A percentile compares a stretch with the other conserved stretches of the same genome.
These are phyloP conservation scores for Cheilosia grossa DNA, from an alignment of 2,888 invertebrate genomes.

Conservation along the genomic window DNA sequence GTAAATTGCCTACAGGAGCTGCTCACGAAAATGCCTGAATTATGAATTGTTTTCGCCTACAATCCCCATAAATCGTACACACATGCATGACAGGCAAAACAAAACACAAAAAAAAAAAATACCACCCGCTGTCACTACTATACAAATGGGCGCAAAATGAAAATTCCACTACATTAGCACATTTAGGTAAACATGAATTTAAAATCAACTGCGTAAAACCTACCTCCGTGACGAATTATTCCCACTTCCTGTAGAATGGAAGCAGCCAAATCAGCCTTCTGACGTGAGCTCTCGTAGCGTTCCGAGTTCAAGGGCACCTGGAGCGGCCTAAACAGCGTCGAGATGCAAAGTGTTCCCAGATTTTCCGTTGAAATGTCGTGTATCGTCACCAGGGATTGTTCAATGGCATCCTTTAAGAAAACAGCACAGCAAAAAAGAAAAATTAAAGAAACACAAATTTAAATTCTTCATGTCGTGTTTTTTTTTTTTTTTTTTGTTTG, in stretches of 20 bases:
- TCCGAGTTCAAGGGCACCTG: conserved; percentile 88
- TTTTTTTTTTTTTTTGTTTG: too few relatives aligned
- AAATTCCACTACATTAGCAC: conserved; percentile 42
- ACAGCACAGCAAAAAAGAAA: background rate
- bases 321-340: conserved; percentile 88
- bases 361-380: conserved; percentile 90
- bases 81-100: background rate
- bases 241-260: conserved; percentile 90
- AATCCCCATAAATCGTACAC: conserved; percentile 7
- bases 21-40: conserved; percentile 15
- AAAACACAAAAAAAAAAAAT: too few relatives aligned
- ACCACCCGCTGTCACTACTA: background rate
- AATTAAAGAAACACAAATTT: background rate
- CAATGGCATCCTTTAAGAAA: conserved; percentile 85
- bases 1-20: conserved; percentile 8
- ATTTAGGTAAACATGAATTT: conserved; percentile 42
- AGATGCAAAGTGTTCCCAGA: conserved; percentile 89
- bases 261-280: conserved; percentile 91
- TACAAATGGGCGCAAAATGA: background rate
- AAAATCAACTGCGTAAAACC: conserved; percentile 75
- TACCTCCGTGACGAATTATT: conserved; percentile 86
- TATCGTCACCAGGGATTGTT: conserved; percentile 88
- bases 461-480: background rate
- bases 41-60: conserved; percentile 39
- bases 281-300: conserved; percentile 89